phyloP scores from a whole-genome alignment of 2,888 invertebrate species.

The Malacosoma neustria region DNA sequence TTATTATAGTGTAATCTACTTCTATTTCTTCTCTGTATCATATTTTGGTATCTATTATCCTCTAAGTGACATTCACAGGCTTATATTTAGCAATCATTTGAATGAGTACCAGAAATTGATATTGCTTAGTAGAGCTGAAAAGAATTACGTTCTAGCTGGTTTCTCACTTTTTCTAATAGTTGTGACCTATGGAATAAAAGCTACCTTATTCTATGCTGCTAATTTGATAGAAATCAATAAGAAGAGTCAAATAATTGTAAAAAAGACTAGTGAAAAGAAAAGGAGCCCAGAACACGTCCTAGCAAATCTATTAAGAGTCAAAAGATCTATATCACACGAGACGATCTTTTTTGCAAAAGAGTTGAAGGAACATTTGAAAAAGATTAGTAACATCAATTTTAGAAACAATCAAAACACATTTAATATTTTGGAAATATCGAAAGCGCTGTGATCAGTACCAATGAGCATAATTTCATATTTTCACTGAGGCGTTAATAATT shows the following conservation, averaged over 20 bases:
- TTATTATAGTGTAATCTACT: constrained; percentile 18
- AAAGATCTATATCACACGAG: constrained; percentile 52
- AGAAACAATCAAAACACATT: constrained; percentile 22
- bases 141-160: constrained; percentile 51
- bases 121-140: constrained; percentile 38
- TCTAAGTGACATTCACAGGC: constrained; percentile 30
- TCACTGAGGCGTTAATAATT: constrained; percentile 20
- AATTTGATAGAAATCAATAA: constrained; percentile 26
- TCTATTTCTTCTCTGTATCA: constrained; percentile 37
- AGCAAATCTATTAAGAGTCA: constrained; percentile 38
- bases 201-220: constrained; percentile 38
- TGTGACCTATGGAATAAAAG: constrained; percentile 39
- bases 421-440: constrained; percentile 25
- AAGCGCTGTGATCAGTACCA: constrained; percentile 12
- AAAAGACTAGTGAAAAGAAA: constrained; percentile 12
- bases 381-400: constrained; percentile 29
- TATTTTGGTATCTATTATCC: constrained; percentile 51
- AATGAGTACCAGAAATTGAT: constrained; percentile 34
- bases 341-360: constrained; percentile 44
- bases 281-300: constrained; percentile 22
- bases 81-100: constrained; percentile 26
- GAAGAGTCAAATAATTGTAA: constrained; percentile 11
- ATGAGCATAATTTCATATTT: constrained; percentile 25
- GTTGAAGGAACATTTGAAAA: constrained; percentile 39
- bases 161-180: constrained; percentile 52